Conservation (phyloP, 2,797 vertebrate species). For the Anguilla obscura region DNA sequence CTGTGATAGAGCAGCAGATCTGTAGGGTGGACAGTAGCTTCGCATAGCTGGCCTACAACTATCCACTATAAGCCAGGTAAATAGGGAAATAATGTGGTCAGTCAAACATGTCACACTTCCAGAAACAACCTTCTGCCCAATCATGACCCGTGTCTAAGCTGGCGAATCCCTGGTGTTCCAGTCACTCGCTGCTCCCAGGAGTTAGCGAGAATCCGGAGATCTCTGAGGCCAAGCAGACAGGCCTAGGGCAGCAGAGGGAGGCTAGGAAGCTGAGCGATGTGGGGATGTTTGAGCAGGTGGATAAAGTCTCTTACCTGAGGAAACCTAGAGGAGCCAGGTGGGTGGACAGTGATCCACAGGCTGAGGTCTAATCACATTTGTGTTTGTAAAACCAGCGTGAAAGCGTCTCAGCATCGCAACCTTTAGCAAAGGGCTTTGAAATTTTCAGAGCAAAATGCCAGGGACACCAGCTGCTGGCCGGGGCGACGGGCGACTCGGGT, state of each 20-base stretch:
- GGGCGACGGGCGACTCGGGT: not conserved
- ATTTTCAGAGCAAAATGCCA: not conserved
- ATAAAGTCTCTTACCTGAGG: constrained; percentile 34
- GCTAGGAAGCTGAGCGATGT: constrained; percentile 60
- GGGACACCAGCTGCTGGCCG: not conserved
- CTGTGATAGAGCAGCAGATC: not conserved
- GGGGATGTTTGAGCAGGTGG: constrained; percentile 39
- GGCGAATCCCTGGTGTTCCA: not conserved
- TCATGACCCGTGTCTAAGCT: not conserved
- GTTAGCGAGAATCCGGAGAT: not conserved
- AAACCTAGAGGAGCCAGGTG: not conserved
- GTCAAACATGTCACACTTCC: not conserved
- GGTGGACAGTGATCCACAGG: not conserved
- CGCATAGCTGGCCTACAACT: not conserved
- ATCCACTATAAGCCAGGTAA: not conserved
- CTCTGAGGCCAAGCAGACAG: constrained; percentile 73
- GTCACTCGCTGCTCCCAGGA: not conserved
- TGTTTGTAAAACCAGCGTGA: not conserved
- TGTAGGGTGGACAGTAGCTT: not conserved
- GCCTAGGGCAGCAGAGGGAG: constrained; percentile 77
- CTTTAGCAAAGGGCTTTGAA: not conserved
- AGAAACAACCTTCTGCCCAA: not conserved
- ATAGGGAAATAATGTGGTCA: not conserved
- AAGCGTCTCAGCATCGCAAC: not conserved
- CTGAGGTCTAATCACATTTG: not conserved